Evolutionary conservation across 2,888 invertebrate species (phyloP), one percentile per base, ranked within the genome.

Genomic region (Oscheius myriophilus): DNA sequence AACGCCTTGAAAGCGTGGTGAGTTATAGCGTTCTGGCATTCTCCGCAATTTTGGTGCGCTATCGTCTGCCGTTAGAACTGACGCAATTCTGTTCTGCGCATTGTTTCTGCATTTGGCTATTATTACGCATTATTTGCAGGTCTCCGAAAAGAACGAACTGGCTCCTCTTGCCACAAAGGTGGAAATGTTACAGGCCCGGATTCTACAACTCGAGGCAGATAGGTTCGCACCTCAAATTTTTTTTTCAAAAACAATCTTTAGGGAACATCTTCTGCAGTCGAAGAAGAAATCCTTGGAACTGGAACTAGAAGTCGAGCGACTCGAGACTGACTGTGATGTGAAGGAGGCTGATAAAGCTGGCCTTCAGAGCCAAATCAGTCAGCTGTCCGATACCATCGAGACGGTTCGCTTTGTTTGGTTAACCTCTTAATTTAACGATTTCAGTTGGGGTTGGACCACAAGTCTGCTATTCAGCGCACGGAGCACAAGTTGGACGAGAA

Each of bases 1-100:
- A 96, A 88, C 92, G 91, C 84, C 91, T 96, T 69, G 93, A 93
- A 66, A 92, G 92, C 66, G 89, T 93, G 70, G 91, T 91, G 85
- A 86, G 88, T 84, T 58, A 54, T 42, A n/a, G n/a, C 25, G 9
- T 14, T 39, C 14, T 45, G 12, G 45, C 3, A 18, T 49, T 18
- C 21, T 49, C 3, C 49, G 21, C 49, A 2, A 49, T 21, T 49
- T 49, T 9, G 4, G 49, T 11, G 21, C 49, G 21, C 49, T 33
- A 33, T 6, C 9, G 33, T 6, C 33, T 33, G 33, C 33, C 33
- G 33, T 33, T 3, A n/a, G n/a, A n/a, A n/a, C n/a, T 9, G 33
- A 6, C 33, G 33, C 4, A 33, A 33, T 6, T 33, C 33, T 33
- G 33, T 3, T 33, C 33, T 9, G 33, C 33, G 33, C 33, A 9